Base-by-base conservation (phyloP, 2,888 invertebrate species). In the Eulithis prunata region DNA sequence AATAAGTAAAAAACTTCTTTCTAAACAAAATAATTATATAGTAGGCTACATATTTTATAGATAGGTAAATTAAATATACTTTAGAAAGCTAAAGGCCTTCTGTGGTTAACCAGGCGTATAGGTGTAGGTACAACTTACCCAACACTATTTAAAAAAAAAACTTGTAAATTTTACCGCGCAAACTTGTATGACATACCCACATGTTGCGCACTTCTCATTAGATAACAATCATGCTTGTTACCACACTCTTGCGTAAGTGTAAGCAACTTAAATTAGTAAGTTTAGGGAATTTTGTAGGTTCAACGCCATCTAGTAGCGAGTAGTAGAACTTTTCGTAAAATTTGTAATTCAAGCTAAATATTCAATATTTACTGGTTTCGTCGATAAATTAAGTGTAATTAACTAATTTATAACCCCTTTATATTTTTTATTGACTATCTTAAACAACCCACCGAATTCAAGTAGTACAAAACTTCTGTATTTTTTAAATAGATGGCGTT, bases 401-500 rank as follows among this genome's bases (percentile, higher is more conserved):
- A 41, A 41, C 8, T 41, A 3, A 41, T 41, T 8, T 41, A 8
- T 41, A 41, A 41, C 5, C 8, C 8, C 41, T 41, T 10, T 5
- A 10, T 10, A 8, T 41, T 41, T 41, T 8, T 10, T 41, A 41
- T 11, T 10, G 10, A 41, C 2, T 41, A 6, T 32, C 32, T 5
- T 8, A 10, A 10, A 11, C 6, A 41, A 41, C 2, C 0, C 10
- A 10, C 5, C 8, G 3, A 36, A 54, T 21, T 4, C 10, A 47
- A 21, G 11, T 13, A 38, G 6, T 12, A 57, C 3, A 13, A 28
- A 52, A 43, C 10, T 71, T 67, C 32, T 11, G 11, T 52, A 58
- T 64, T 72, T 67, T 75, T 69, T 36, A 71, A 74, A 78, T 49
- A 90, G 91, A 85, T 90, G 89, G 84, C 88, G 83, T 57, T 80